These are phyloP conservation scores for Epinotia demarniana DNA, from an alignment of 2,888 invertebrate genomes.

Conservation along the genomic window DNA sequence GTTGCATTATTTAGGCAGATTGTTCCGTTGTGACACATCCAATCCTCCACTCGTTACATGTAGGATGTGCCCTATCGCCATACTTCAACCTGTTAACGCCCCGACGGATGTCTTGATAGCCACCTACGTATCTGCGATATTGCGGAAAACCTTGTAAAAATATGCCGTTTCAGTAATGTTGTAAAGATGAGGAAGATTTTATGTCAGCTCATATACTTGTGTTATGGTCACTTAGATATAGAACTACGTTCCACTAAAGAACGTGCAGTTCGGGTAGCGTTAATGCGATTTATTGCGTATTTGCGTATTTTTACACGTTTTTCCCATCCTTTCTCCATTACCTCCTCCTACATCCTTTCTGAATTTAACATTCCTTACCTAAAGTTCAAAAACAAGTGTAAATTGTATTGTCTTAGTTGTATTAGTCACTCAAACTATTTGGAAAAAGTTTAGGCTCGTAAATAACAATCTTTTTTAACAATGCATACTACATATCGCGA, in stretches of 20 bases:
- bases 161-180: conserved; percentile 31
- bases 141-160: conserved; percentile 72
- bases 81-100: conserved; percentile 63
- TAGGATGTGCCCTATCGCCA: conserved; percentile 74
- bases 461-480: too few relatives aligned
- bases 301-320: too few relatives aligned
- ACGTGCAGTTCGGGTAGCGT: too few relatives aligned
- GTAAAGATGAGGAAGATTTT: conserved; percentile 27
- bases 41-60: conserved; percentile 63
- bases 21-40: conserved; percentile 57
- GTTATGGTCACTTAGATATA: neutral
- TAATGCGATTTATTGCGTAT: too few relatives aligned
- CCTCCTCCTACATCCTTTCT: too few relatives aligned
- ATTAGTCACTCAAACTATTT: too few relatives aligned
- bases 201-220: neutral
- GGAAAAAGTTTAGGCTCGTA: too few relatives aligned
- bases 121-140: conserved; percentile 65
- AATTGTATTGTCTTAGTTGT: too few relatives aligned
- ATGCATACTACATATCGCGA: too few relatives aligned
- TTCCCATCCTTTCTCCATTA: too few relatives aligned
- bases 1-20: conserved; percentile 17
- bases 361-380: too few relatives aligned
- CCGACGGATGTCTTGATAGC: conserved; percentile 68
- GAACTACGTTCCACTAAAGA: neutral
- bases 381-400: too few relatives aligned